phyloP scores from a whole-genome alignment of 2,888 invertebrate species.

The Drosophila setosimentum region DNA sequence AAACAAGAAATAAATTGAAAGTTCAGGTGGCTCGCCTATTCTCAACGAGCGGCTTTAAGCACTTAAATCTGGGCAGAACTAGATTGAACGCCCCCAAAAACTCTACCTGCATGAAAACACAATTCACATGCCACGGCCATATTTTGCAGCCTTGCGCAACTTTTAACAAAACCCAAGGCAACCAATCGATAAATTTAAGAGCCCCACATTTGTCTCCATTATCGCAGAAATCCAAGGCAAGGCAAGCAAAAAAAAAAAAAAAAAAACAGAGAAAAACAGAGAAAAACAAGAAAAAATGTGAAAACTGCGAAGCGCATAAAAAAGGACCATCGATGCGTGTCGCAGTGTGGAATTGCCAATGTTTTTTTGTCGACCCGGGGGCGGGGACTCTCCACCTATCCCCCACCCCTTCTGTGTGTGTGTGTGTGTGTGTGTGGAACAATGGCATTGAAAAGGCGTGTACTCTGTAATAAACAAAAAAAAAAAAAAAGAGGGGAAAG shows the following conservation, averaged over 20 bases:
- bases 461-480: conserved; percentile 35
- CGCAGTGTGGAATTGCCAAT: conserved; percentile 57
- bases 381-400: conserved; percentile 22
- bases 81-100: background rate
- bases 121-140: conserved; percentile 61
- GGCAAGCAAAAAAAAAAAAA: conserved; percentile 1
- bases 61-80: conserved; percentile 32
- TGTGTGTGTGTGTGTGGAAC: conserved; percentile 23
- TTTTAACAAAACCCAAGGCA: conserved; percentile 49
- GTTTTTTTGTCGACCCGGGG: conserved; percentile 39
- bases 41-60: conserved; percentile 53
- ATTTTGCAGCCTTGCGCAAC: conserved; percentile 58
- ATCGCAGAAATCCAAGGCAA: conserved; percentile 76
- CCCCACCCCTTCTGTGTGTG: background rate
- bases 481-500: conserved; percentile 6
- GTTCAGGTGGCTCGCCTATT: conserved; percentile 57
- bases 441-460: conserved; percentile 72
- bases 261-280: background rate
- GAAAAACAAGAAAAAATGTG: conserved; percentile 30
- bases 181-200: conserved; percentile 79
- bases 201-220: conserved; percentile 79
- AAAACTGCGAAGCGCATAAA: conserved; percentile 73
- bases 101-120: conserved; percentile 57
- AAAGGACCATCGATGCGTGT: conserved; percentile 76
- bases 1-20: conserved; percentile 75